Evolutionary conservation across 2,888 invertebrate genomes (phyloP), one percentile per base, ranked within the genome.

Genomic region (Troilus luridus): DNA sequence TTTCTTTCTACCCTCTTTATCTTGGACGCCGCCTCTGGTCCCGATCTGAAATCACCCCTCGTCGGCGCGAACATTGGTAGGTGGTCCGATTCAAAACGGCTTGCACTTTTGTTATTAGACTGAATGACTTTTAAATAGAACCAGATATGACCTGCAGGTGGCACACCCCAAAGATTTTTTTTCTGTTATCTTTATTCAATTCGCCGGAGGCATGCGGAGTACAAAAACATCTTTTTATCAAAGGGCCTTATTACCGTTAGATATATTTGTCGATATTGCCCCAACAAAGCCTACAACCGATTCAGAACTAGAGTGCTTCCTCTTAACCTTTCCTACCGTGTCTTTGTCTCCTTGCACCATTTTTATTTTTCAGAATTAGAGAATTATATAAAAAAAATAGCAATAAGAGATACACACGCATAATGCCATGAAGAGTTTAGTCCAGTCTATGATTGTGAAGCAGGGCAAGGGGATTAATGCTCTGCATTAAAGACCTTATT

Each of bases 61-160:
- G n/a, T 85, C 85, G 56, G n/a, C 10, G n/a, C 56, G 85, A 85
- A 58, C 85, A 85, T 58, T 56, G 85, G 85, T 85, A 85, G 85
- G 85, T 85, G 85, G 85, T 85, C 85, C 56, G 85, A 58, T 85
- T 85, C 85, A 85, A 85, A 58, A 85, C 85, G 56, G 85, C 85
- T 85, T 85, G 54, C n/a, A 85, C 56, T 85, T 54, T 85, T 85
- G 85, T 85, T 85, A 85, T 85, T 21, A n/a, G 11, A 85, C 21
- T n/a, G 85, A 85, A 85, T 85, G 85, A 85, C 85, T 85, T 58
- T 85, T 85, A 85, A 54, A n/a, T 21, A 21, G 54, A 58, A 58
- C 85, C 56, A 85, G 85, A 85, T 85, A 85, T n/a, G 85, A 85
- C 85, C 85, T 85, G 85, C 85, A 85, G 85, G 85, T 85, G 56